A percentile compares a stretch with the other conserved stretches of the same genome.
Conservation (phyloP, 2,113 vertebrate species). For the Cebus imitator region DNA sequence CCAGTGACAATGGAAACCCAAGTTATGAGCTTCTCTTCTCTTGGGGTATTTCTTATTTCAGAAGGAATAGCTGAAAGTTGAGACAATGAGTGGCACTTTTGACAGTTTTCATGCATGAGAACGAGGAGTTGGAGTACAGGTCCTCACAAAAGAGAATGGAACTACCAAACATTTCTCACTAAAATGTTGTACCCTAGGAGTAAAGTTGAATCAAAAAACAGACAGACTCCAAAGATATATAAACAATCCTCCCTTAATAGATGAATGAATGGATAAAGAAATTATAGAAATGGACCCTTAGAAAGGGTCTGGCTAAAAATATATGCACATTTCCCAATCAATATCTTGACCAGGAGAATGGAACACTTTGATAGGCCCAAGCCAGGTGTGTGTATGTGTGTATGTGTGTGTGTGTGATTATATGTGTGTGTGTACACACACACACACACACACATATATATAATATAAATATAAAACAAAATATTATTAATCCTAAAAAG, state of each 20-base stretch:
- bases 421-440: too few relatives aligned
- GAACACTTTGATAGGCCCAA: neutral
- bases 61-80: neutral
- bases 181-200: neutral
- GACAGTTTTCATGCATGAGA: neutral
- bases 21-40: neutral
- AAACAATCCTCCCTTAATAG: neutral
- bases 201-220: neutral
- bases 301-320: neutral
- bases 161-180: neutral
- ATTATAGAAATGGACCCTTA: neutral
- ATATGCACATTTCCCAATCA: neutral
- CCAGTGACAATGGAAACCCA: neutral
- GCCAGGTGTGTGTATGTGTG: neutral
- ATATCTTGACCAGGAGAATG: neutral
- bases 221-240: neutral
- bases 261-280: neutral
- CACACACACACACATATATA: neutral
- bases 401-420: too few relatives aligned
- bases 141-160: neutral
- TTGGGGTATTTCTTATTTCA: neutral
- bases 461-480: too few relatives aligned
- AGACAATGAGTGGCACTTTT: neutral
- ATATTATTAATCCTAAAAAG: neutral
- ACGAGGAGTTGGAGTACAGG: neutral